Conservation (phyloP, 2,113 vertebrate species). For the Struthio camelus region DNA sequence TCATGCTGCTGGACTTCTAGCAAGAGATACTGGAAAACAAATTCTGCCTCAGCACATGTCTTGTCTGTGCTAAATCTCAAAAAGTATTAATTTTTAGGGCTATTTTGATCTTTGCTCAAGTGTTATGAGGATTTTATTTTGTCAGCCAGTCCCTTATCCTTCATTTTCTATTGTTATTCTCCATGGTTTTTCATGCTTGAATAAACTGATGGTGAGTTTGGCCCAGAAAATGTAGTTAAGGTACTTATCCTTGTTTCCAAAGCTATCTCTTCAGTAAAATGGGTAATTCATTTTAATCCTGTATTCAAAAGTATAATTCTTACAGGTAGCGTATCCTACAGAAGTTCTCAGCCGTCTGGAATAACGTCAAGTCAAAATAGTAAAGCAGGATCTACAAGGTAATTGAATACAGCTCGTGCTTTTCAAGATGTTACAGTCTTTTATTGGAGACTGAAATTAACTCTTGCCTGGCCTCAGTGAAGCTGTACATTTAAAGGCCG, state of each 20-base stretch:
- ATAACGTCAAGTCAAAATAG: conserved; percentile 45
- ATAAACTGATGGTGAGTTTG: neutral
- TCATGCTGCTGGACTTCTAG: neutral
- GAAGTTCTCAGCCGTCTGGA: conserved; percentile 63
- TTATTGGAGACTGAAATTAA: neutral
- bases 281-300: neutral
- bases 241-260: neutral
- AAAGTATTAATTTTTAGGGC: neutral
- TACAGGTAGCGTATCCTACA: conserved; percentile 76
- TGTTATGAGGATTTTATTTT: neutral
- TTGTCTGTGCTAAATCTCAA: neutral
- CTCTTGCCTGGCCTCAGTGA: neutral
- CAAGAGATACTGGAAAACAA: neutral
- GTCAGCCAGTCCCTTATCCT: neutral
- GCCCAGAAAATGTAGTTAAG: neutral
- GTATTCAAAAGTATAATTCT: neutral
- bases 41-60: neutral
- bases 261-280: neutral
- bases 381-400: conserved; percentile 77
- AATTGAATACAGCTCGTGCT: neutral
- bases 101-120: neutral
- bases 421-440: neutral
- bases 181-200: neutral
- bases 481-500: neutral
- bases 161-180: neutral